Evolutionary conservation across 2,888 invertebrate genomes (phyloP).

Genomic region (Acleris sparsana): DNA sequence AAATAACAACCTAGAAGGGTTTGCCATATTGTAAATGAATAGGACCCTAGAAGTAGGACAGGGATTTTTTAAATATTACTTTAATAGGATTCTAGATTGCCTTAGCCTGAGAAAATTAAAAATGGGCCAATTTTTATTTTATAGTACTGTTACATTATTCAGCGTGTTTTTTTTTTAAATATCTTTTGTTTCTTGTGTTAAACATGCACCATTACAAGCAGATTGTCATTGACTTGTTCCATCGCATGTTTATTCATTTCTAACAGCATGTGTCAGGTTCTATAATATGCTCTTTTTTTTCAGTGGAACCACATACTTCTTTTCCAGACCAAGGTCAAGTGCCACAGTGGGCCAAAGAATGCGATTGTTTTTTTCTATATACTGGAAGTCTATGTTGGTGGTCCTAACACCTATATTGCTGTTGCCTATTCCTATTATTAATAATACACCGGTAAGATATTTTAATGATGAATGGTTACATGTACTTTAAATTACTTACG

Average conservation of each 20-base stretch:
- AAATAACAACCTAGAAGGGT: too few relatives aligned
- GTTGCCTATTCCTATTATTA: constrained; percentile 86
- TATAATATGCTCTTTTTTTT: constrained; percentile 52
- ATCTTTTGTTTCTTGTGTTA: too few relatives aligned
- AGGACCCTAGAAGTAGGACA: too few relatives aligned
- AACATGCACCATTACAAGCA: too few relatives aligned
- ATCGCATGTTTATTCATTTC: constrained; percentile 34
- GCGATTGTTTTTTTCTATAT: constrained; percentile 83
- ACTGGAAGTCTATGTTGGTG: constrained; percentile 90
- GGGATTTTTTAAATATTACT: too few relatives aligned
- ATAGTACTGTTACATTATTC: too few relatives aligned
- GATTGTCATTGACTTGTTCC: neutral
- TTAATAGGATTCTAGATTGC: too few relatives aligned
- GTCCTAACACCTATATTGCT: constrained; percentile 87
- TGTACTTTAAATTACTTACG: constrained; percentile 1
- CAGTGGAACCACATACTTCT: constrained; percentile 76
- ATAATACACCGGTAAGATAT: constrained; percentile 80
- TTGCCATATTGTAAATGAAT: too few relatives aligned
- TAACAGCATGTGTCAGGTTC: constrained; percentile 43
- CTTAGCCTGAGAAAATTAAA: too few relatives aligned
- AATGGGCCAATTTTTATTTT: too few relatives aligned
- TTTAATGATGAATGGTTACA: constrained; percentile 1
- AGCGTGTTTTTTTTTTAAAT: too few relatives aligned
- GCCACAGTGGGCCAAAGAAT: constrained; percentile 68
- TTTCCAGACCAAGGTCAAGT: constrained; percentile 65